Conservation (phyloP, 1,140 invertebrate genomes). For the Bactericera cockerelli region DNA sequence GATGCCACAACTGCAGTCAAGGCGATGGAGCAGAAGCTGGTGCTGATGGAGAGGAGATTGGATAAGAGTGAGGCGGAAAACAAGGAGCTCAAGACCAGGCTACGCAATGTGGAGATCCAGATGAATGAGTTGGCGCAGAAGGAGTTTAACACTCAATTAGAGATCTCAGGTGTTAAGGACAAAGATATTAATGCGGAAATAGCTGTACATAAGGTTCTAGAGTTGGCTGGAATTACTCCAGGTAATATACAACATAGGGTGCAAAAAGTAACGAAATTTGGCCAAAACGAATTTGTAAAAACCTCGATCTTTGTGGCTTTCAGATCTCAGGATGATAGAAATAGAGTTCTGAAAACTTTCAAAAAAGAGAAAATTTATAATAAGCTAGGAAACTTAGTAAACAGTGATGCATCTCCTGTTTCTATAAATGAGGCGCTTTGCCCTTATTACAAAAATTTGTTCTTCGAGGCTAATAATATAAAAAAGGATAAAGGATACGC, state of each 20-base stretch:
- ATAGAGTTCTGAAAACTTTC: neutral
- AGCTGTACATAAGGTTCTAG: neutral
- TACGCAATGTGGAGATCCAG: neutral
- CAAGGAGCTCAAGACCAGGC: neutral
- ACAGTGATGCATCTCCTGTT: neutral
- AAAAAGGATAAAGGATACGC: constrained; percentile 12
- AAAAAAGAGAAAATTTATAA: neutral
- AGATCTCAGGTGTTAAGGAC: neutral
- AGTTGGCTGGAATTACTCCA: neutral
- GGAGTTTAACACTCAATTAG: neutral
- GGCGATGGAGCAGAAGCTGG: neutral
- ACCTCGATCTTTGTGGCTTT: neutral
- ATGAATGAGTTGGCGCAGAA: neutral
- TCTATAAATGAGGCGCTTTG: constrained; percentile 15
- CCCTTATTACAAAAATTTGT: constrained; percentile 3
- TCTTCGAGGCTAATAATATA: neutral
- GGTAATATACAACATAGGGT: neutral
- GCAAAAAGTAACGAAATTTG: neutral
- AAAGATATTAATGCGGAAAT: neutral
- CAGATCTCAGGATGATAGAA: neutral
- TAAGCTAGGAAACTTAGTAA: neutral
- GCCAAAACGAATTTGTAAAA: neutral
- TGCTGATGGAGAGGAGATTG: neutral
- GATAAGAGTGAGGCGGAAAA: neutral
- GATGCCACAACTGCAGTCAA: neutral